Evolutionary conservation across 2,113 vertebrate species (phyloP), one percentile per base, ranked within the genome.

Genomic region (Perca flavescens): DNA sequence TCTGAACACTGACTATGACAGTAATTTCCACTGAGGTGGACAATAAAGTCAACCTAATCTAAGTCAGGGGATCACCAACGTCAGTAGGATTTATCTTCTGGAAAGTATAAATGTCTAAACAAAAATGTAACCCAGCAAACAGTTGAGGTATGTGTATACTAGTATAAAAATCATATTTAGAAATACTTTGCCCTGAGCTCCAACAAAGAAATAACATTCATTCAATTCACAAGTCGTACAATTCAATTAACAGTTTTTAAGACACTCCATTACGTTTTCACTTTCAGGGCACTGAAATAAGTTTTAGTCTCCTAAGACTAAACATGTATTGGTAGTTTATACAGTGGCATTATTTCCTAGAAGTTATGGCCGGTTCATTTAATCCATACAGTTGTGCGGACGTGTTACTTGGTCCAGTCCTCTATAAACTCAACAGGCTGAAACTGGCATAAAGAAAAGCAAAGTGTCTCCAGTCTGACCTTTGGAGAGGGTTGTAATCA

Each of bases 251-350:
- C 10, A 10, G 28, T 17, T 17, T 25, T 46, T 69, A 6, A 36
- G 28, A 21, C 46, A 65, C 14, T 49, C 3, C 5, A 49, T 65
- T n/a, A n/a, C 17, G 11, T 43, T 49, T 10, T 34, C 1, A 54
- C 9, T 50, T 46, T 58, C 22, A 8, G 7, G n/a, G n/a, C 10
- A 47, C 21, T 17, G 5, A 21, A 31, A 77, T 52, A 0, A 9
- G 7, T 36, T 17, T 52, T 9, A 1, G 9, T 19, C 36, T 57
- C 16, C 11, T 6, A 28, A 81, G 46, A 43, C 22, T 80, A 80
- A 80, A 82, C 68, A 83, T 76, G 22, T 57, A 53, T 60, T 73
- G 63, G 28, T 36, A 25, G 75, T 86, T 89, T 68, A 79, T 14
- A 86, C 17, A 31, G 28, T 15, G 63, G 47, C 57, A 68, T 60